A percentile compares a stretch with the other conserved stretches of the same genome.
These are phyloP conservation scores for Sipunculus nudus DNA, from an alignment of 2,888 invertebrate genomes.

Conservation along the genomic window DNA sequence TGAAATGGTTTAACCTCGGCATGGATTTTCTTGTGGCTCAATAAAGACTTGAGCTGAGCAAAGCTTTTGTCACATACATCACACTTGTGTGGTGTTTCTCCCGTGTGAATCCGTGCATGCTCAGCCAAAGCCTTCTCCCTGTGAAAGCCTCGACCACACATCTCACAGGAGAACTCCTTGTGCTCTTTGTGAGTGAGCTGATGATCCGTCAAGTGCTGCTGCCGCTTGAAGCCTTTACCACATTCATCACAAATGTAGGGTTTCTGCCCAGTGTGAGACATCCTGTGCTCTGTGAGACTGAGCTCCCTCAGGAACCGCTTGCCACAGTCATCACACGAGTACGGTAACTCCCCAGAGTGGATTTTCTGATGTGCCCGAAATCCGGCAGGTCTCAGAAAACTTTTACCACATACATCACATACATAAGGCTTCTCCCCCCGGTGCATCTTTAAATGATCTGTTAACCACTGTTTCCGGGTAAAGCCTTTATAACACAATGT, in stretches of 20 bases:
- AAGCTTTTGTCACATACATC: not conserved
- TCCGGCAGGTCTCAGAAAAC: not conserved
- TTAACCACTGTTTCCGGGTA: too few species aligned
- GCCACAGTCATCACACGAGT: not conserved
- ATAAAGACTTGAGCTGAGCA: too few species aligned
- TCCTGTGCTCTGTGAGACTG: not conserved
- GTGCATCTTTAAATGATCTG: too few species aligned
- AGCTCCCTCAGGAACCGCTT: not conserved
- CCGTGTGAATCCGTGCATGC: too few species aligned
- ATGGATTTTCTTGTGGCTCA: too few species aligned
- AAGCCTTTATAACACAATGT: too few species aligned
- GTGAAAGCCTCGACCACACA: not conserved
- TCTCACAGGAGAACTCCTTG: not conserved
- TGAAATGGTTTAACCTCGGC: too few species aligned
- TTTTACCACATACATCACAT: not conserved
- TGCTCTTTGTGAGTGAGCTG: not conserved
- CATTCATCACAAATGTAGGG: not conserved
- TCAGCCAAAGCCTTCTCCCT: not conserved
- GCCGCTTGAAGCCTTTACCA: not conserved
- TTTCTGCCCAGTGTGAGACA: not conserved
- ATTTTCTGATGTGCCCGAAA: not conserved
- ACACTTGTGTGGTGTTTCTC: not conserved
- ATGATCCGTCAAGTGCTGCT: not conserved
- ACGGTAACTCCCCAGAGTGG: too few species aligned
- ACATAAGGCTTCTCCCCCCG: not conserved